phyloP scores from a whole-genome alignment of 2,113 vertebrate genomes.

The Eira barbara region DNA sequence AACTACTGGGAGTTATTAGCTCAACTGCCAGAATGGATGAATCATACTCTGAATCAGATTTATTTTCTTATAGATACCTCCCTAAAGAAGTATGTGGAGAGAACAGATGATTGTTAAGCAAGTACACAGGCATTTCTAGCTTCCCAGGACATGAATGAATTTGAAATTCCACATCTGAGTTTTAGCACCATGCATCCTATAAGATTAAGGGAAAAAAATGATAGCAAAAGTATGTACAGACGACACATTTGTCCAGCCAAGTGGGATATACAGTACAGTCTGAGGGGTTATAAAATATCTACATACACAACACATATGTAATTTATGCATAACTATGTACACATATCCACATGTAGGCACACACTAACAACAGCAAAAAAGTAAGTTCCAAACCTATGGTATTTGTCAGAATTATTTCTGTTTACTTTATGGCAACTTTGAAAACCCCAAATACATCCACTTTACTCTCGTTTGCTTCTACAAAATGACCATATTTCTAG shows the following conservation, averaged over 20 bases:
- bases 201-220: background rate
- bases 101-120: background rate
- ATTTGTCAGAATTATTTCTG: slow-evolving; percentile 15
- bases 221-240: background rate
- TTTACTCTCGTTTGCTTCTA: slow-evolving; percentile 34
- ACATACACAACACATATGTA: background rate
- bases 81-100: background rate
- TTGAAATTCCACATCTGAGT: background rate
- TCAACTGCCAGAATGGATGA: background rate
- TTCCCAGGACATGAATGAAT: background rate
- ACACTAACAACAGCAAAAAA: background rate
- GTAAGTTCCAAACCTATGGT: background rate
- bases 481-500: slow-evolving; percentile 18
- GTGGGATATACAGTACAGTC: background rate
- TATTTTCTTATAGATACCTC: background rate
- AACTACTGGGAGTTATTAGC: background rate
- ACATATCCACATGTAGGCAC: background rate
- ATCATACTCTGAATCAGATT: background rate
- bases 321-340: background rate
- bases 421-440: slow-evolving; percentile 30
- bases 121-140: background rate
- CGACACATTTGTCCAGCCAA: background rate
- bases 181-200: background rate
- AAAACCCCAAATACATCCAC: background rate
- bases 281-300: background rate